Base-by-base conservation (phyloP, 2,113 vertebrate genomes). In the Xenus cinereus region DNA sequence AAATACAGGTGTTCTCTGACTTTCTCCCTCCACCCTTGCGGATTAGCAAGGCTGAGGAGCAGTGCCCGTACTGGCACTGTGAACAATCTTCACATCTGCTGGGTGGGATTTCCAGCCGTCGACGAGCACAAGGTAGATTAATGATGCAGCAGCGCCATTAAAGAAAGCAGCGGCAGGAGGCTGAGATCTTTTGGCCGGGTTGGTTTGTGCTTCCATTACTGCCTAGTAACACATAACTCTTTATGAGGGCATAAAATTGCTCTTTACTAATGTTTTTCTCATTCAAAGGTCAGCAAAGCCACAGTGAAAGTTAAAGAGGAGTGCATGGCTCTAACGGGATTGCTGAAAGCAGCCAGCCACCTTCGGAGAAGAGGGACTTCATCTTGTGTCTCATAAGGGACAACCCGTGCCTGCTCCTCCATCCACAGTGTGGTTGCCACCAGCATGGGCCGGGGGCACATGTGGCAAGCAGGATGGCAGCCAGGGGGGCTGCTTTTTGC, bases 181-280 rank as follows among this genome's bases (percentile, higher is more conserved):
- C 46, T 80, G 59, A 94, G 66, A 69, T 91, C 33, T 84, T 87
- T 91, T 78, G 37, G 15, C 56, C 14, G 4, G n/a, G 28, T 66
- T 94, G 77, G 54, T 63, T 83, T 96, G 60, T 71, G 59, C 54
- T 83, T 87, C 41, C 18, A 50, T 87, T 80, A 66, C 76, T 68
- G 59, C 41, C 67, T 71, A 32, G 75, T 76, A 81, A 78, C 87
- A 79, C 68, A 15, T 68, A 84, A 91, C 18, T 54, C 67, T 87
- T 85, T 62, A 74, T 32, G 35, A 83, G 56, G 83, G 79, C 68
- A 73, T 90, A 83, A 78, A 85, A 96, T 86, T 92, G 53, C 3
- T 63, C 81, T 84, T 89, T 82, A 57, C 71, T 83, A 79, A 90
- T 93, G 39, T 94, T 94, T 97, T 84, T 59, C 80, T 90, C 78